A percentile compares a stretch with the other conserved stretches of the same genome.
These are phyloP conservation scores for Podabrus alpinus DNA, from an alignment of 2,888 invertebrate species.

Conservation along the genomic window DNA sequence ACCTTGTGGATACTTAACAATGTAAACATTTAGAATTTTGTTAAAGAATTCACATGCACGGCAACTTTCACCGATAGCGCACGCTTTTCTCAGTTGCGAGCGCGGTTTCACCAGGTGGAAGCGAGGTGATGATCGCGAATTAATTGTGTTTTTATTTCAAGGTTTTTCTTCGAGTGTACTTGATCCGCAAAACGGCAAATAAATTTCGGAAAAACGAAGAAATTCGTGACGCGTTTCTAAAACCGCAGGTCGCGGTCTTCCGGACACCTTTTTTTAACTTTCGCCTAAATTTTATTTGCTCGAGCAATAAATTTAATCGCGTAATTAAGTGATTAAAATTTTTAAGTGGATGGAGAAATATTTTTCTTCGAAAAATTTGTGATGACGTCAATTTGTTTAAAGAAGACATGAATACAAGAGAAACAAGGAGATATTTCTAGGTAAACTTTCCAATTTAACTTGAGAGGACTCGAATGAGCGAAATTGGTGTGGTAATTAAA, in stretches of 20 bases:
- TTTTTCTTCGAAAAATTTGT: conserved; percentile 4
- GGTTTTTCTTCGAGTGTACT: conserved; percentile 35
- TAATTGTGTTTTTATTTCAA: conserved; percentile 30
- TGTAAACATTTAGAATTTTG: conserved; percentile 3
- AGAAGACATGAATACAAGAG: conserved; percentile 13
- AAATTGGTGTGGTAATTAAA: neutral
- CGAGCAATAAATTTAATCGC: neutral
- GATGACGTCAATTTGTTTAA: conserved; percentile 6
- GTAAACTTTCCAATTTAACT: conserved; percentile 18
- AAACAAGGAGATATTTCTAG: conserved; percentile 10
- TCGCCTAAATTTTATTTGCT: conserved; percentile 1
- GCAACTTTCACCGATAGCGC: conserved; percentile 37
- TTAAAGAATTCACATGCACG: conserved; percentile 13
- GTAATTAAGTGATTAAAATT: neutral
- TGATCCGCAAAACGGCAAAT: conserved; percentile 35
- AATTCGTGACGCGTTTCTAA: neutral
- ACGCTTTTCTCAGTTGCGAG: conserved; percentile 25
- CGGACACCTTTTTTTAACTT: conserved; percentile 7
- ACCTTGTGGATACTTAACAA: conserved; percentile 1
- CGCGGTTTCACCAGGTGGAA: conserved; percentile 31
- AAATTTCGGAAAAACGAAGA: neutral
- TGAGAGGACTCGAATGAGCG: neutral
- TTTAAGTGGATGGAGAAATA: neutral
- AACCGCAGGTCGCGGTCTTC: neutral
- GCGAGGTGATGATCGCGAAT: conserved; percentile 16